Conservation (phyloP, 2,797 vertebrate species). For the Pristis pectinata region DNA sequence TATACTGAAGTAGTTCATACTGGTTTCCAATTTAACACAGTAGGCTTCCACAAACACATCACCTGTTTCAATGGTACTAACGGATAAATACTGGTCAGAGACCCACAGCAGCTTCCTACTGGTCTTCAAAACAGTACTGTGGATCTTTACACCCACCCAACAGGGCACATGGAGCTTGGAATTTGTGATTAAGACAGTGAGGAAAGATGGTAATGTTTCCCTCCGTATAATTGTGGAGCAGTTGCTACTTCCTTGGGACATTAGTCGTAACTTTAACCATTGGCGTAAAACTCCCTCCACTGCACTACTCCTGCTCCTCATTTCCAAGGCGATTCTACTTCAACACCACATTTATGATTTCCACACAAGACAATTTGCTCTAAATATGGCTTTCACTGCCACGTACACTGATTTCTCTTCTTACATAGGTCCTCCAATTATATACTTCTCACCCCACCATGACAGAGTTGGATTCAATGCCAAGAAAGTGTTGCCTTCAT, state of each 20-base stretch:
- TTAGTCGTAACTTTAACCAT: background rate
- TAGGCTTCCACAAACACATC: no score
- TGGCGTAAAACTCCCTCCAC: background rate
- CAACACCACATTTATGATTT: background rate
- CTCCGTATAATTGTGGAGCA: background rate
- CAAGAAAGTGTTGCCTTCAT: background rate
- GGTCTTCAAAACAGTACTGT: no score
- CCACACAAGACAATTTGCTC: background rate
- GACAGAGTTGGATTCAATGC: background rate
- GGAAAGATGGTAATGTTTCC: background rate
- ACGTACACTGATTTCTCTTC: background rate
- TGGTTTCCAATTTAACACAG: no score
- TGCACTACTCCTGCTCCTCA: background rate
- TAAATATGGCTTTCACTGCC: background rate
- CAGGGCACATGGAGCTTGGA: no score
- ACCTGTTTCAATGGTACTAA: no score
- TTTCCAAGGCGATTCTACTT: background rate
- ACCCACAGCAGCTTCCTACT: no score
- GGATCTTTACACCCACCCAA: no score
- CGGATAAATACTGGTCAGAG: no score
- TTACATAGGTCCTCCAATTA: background rate
- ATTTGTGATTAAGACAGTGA: no score
- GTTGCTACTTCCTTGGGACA: background rate
- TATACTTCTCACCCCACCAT: no score
- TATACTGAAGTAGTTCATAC: no score